Evolutionary conservation across 2,797 vertebrate species (phyloP).

Genomic region (Coracias cyanogaster): DNA sequence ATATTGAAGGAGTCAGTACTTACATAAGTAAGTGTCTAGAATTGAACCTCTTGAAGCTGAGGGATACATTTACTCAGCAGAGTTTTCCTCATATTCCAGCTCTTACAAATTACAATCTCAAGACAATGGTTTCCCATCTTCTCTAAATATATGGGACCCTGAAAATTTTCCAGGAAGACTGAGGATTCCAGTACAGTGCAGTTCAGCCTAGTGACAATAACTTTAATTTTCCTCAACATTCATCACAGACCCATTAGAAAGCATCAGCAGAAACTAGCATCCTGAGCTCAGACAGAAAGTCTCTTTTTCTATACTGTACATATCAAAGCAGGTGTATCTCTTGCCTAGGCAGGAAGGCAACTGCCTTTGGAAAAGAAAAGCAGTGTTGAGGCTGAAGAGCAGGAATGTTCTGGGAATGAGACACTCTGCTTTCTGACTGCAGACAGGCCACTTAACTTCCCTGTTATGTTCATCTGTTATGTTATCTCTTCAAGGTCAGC

Average conservation of each 20-base stretch:
- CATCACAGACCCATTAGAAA: neutral
- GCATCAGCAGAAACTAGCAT: neutral
- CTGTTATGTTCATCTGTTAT: too few species aligned
- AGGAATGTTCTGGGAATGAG: neutral
- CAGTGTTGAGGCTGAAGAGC: neutral
- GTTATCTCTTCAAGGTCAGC: slow-evolving; percentile 20
- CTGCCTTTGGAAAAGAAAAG: neutral
- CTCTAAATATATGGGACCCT: neutral
- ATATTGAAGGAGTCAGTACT: neutral
- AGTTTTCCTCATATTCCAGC: neutral
- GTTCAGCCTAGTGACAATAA: neutral
- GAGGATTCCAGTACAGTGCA: neutral
- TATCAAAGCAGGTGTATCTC: neutral
- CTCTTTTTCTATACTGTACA: neutral
- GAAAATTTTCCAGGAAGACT: neutral
- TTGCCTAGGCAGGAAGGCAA: neutral
- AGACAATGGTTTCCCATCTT: neutral
- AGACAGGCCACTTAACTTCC: neutral
- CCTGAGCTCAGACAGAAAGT: neutral
- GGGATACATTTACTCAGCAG: neutral
- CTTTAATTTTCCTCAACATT: neutral
- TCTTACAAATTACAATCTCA: neutral
- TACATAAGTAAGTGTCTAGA: neutral
- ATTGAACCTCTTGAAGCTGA: neutral
- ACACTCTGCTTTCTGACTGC: neutral